Evolutionary conservation across 2,888 invertebrate species (phyloP), one percentile per base, ranked within the genome.

Genomic region (Hirtodrosophila alboralis): DNA sequence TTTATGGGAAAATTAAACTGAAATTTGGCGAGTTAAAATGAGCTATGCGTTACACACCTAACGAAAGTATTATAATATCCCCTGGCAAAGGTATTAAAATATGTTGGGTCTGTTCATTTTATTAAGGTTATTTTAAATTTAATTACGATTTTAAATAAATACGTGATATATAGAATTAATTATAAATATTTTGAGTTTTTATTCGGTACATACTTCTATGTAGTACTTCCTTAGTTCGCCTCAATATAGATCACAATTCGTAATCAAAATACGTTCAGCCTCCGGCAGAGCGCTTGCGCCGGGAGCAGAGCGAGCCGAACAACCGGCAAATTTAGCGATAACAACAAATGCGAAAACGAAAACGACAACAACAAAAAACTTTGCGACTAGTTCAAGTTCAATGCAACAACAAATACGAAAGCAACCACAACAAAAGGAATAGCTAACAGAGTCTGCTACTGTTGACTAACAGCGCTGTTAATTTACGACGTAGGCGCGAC

Each of bases 311-410:
- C n/a, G n/a, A n/a, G n/a, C n/a, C n/a, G n/a, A n/a, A n/a, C n/a
- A n/a, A n/a, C 70, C 80, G 80, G 80, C 66, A 44, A 72, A 64
- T 51, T 49, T 16, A 47, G 63, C 49, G 51, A 45, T 53, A 77
- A 26, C 41, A 69, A 31, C 30, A 41, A 59, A 38, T 43, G 48
- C 9, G 48, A 28, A n/a, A 44, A 40, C 9, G 38, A 27, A 53
- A 58, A 36, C 26, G 44, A 13, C 36, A 30, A 30, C 51, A 49
- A 48, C 47, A 63, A 36, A 47, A 47, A 49, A 58, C 16, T 30
- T 41, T 33, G 31, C 43, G 51, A 65, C 53, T 76, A 76, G 84
- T 80, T 80, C 80, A 80, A 80, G 80, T 80, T 80, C 86, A 80
- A 84, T 63, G 86, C 84, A 79, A 80, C 45, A 68, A 61, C 58